Conservation (phyloP, 2,113 vertebrate genomes). For the Columba livia region DNA sequence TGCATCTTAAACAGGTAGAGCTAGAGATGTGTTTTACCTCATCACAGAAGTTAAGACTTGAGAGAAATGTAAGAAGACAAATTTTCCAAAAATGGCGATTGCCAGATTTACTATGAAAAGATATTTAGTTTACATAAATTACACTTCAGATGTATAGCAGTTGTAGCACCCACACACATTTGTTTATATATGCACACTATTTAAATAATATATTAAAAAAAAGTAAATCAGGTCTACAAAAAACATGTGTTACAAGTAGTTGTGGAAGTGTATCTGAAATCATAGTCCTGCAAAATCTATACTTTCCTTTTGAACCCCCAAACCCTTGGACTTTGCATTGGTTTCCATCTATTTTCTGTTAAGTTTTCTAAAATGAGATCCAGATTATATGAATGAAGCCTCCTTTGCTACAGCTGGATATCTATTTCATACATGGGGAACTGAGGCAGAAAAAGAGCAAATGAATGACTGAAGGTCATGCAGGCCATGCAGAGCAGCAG, state of each 20-base stretch:
- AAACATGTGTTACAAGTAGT: neutral
- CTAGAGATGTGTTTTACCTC: neutral
- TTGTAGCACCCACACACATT: neutral
- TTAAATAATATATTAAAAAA: neutral
- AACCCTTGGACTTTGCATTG: neutral
- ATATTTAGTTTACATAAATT: neutral
- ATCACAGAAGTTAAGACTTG: neutral
- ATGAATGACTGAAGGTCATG: neutral
- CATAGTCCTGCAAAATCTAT: neutral
- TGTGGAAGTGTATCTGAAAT: neutral
- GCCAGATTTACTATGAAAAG: neutral
- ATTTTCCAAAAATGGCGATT: neutral
- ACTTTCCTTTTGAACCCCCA: neutral
- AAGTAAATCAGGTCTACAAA: neutral
- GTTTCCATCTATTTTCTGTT: neutral
- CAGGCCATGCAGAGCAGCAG: neutral
- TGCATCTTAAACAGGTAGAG: neutral
- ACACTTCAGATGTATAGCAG: neutral
- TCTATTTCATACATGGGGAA: neutral
- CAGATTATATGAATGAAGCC: neutral
- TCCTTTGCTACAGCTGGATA: neutral
- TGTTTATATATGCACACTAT: neutral
- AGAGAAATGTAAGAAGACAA: neutral
- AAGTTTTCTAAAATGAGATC: neutral
- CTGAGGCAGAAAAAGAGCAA: conserved; percentile 21